Conservation (phyloP, 2,888 invertebrate species). For the Trachelus stipa region DNA sequence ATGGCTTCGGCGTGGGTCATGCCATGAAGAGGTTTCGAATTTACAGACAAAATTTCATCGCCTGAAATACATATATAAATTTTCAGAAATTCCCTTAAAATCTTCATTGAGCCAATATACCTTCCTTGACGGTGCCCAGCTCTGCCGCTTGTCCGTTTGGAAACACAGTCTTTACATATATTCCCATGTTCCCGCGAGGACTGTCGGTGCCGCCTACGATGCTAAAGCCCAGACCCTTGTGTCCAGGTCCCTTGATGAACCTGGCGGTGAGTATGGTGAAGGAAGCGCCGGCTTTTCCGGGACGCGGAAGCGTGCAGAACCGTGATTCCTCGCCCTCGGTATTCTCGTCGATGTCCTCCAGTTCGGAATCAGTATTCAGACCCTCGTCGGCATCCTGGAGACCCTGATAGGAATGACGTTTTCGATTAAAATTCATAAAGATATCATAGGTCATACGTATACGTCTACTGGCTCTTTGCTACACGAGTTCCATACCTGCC, state of each 20-base stretch:
- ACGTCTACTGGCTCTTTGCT: too few species aligned
- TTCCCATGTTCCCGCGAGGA: conserved; percentile 87
- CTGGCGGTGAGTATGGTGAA: conserved; percentile 72
- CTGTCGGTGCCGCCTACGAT: conserved; percentile 91
- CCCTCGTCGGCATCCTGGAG: conserved; percentile 59
- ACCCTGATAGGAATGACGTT: conserved; percentile 17
- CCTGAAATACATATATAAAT: conserved; percentile 69
- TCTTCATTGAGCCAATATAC: conserved; percentile 64
- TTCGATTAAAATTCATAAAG: too few species aligned
- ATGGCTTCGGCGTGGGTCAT: conserved; percentile 84
- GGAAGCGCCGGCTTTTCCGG: conserved; percentile 67
- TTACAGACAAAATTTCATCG: conserved; percentile 84
- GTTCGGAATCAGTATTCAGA: conserved; percentile 59
- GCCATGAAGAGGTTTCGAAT: conserved; percentile 81
- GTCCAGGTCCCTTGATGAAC: conserved; percentile 84
- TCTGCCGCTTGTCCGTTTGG: conserved; percentile 88
- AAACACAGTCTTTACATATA: conserved; percentile 89
- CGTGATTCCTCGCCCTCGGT: conserved; percentile 70
- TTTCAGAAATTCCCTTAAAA: too few species aligned
- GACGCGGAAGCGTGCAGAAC: conserved; percentile 73
- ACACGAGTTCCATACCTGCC: conserved; percentile 45
- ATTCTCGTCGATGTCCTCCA: conserved; percentile 66
- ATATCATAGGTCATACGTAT: too few species aligned
- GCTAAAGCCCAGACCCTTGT: conserved; percentile 89
- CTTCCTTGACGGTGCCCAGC: conserved; percentile 82